Evolutionary conservation across 2,113 vertebrate genomes (phyloP), one percentile per base, ranked within the genome.

Genomic region (Ranitomeya imitator): DNA sequence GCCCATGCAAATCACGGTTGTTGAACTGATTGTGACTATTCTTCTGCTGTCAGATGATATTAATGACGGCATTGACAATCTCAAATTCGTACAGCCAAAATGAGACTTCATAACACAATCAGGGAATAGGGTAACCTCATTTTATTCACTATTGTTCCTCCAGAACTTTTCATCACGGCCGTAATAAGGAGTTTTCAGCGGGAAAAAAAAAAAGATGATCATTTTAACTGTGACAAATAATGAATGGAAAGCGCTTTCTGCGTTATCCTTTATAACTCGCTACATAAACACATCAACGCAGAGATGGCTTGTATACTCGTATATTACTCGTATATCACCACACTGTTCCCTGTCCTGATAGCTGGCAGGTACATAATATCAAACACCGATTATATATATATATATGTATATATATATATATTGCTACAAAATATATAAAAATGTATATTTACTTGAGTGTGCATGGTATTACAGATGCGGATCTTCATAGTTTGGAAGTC

Each of bases 21-120:
- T 83, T 85, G 83, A 85, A 85, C 23, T 89, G 87, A 85, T 79
- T 89, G 87, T 79, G 73, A 89, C 81, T 89, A 89, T 89, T 89
- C 87, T 85, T 63, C 63, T 16, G 60, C 87, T 84, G 87, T 89
- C 87, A 89, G 73, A 79, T 89, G 81, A 79, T 89, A 89, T 89
- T 89, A 89, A 89, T 89, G 87, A 79, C 80, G 84, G 83, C 80
- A 83, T 55, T 88, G 71, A 88, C 87, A 69, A 89, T 69, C 87
- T 55, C 81, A 89, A 85, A 89, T 85, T 89, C 82, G 71, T 71
- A 89, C 45, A 67, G 73, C 87, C 87, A 88, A 88, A 88, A 84
- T 84, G 77, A 84, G 82, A 83, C 80, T 88, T 45, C 45, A 79
- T 85, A 85, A 89, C 55, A 61, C 87, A 89, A 89, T 89, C 87